Percentiles rank a stretch among this genome's conserved stretches.
Evolutionary conservation across 2,113 vertebrate genomes (phyloP).

Genomic region (Setophaga coronata): DNA sequence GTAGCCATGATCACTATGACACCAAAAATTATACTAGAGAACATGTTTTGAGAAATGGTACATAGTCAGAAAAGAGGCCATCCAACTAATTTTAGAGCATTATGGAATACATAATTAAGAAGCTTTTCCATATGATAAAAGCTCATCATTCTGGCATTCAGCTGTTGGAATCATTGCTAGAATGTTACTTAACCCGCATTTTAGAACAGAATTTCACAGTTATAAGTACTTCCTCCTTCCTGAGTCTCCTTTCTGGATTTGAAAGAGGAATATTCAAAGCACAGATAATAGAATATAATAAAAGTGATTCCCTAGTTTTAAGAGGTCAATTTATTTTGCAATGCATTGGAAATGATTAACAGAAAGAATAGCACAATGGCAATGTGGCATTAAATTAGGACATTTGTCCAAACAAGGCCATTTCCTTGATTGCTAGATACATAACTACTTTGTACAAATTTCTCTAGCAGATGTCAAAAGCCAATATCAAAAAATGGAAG

Average conservation of each 20-base stretch:
- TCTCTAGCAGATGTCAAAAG: background rate
- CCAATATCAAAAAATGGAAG: background rate
- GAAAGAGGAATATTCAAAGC: background rate
- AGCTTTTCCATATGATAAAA: slow-evolving; percentile 25
- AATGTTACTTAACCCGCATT: background rate
- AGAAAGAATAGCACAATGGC: background rate
- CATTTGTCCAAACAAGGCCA: background rate
- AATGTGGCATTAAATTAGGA: background rate
- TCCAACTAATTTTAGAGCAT: slow-evolving; percentile 28
- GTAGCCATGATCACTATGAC: background rate
- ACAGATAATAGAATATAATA: background rate
- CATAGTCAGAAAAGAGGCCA: background rate
- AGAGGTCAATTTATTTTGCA: background rate
- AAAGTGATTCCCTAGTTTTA: background rate
- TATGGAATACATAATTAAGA: slow-evolving; percentile 35
- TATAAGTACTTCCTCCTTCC: slow-evolving; percentile 27
- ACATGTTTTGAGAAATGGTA: background rate
- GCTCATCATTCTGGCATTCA: slow-evolving; percentile 39
- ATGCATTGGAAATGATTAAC: background rate
- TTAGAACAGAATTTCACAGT: background rate
- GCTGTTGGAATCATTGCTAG: background rate
- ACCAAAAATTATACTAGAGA: background rate
- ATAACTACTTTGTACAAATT: background rate
- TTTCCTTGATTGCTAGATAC: background rate
- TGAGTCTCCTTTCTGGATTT: background rate